These are phyloP conservation scores for Luperina nickerlii DNA, from an alignment of 2,888 invertebrate species.

Conservation along the genomic window DNA sequence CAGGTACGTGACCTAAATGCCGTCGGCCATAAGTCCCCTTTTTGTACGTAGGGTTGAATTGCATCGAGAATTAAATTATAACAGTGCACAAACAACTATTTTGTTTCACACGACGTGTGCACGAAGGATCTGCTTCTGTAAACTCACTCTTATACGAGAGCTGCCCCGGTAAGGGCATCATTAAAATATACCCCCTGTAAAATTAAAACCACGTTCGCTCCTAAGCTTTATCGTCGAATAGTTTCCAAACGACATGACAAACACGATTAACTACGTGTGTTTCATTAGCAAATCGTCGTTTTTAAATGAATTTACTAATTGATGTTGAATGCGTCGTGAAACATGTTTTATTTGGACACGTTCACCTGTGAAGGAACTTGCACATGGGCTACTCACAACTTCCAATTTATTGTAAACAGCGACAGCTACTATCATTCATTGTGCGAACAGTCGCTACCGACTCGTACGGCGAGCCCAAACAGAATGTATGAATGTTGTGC, in stretches of 20 bases:
- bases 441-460: background rate
- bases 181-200: conserved; percentile 45
- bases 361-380: background rate
- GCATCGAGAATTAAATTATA: conserved; percentile 18
- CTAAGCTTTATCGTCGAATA: conserved; percentile 20
- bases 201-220: conserved; percentile 28
- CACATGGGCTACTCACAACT: background rate
- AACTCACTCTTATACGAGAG: conserved; percentile 3
- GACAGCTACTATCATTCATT: background rate
- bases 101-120: conserved; percentile 5
- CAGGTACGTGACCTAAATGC: conserved; percentile 26
- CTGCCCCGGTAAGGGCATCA: conserved; percentile 29
- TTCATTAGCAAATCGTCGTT: conserved; percentile 29
- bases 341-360: conserved; percentile 11
- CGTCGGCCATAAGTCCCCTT: background rate
- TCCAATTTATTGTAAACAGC: background rate
- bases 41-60: conserved; percentile 17
- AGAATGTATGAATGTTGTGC: background rate
- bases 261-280: conserved; percentile 22
- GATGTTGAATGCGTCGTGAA: background rate
- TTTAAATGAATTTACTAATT: conserved; percentile 20
- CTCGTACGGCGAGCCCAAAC: background rate
- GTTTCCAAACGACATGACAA: conserved; percentile 32
- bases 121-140: conserved; percentile 8
- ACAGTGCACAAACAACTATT: conserved; percentile 16